Base-by-base conservation (phyloP, 2,797 vertebrate genomes). In the Oryzias dopingdopingensis region DNA sequence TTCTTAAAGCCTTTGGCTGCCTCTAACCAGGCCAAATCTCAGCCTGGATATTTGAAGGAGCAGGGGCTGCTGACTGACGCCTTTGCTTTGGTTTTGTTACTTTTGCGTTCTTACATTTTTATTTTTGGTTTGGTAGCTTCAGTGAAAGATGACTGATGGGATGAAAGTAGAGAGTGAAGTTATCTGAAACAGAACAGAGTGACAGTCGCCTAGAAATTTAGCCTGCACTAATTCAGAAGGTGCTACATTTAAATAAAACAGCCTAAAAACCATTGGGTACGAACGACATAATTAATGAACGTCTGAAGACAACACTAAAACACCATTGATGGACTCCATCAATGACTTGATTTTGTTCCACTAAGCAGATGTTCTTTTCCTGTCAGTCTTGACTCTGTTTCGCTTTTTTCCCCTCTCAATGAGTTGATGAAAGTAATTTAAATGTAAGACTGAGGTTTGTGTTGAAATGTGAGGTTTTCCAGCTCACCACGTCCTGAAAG, bases 1-100 rank as follows among this genome's bases (percentile, higher is more conserved):
- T 93, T 91, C 79, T 76, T 85, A 82, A 92, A 90, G 86, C 85
- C 87, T 86, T 84, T 81, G 82, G 82, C 64, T 73, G 88, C 70
- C 82, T 88, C 74, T 67, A 42, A 72, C 67, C 85, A 72, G 81
- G 69, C 83, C 2, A 37, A 40, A 69, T 65, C 66, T 63, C 70
- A 56, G 78, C 82, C 86, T 68, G 76, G 81, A 45, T 52, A 72
- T 70, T 74, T 61, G 71, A 57, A 52, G 60, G 86, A 87, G 85
- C 77, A 88, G 89, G 92, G 93, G 92, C 94, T 93, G 90, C 91
- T 92, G 92, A 94, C 94, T 92, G 94, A 92, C 88, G 69, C 72
- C 65, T 86, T 84, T 83, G 81, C 86, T 87, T 90, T 89, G 88
- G 84, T 89, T 90, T 83, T 20, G 58, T 79, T 77, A 68, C 29